Base-by-base conservation (phyloP, 64 coral and sea anemone species). In the Stichodactyla mertensii region DNA sequence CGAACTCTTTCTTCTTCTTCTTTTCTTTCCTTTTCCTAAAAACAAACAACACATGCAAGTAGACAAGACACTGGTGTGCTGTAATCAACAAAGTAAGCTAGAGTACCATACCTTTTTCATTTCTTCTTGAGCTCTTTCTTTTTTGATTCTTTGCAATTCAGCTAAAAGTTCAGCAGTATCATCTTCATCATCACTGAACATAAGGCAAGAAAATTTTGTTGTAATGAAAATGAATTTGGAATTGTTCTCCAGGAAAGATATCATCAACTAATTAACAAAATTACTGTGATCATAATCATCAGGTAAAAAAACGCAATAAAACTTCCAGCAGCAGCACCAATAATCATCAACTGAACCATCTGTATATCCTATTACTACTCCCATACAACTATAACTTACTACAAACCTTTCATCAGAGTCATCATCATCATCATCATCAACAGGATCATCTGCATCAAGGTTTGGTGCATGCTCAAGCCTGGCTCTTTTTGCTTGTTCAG, bases 111-210 rank as follows among this genome's bases (percentile, higher is more conserved):
- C 97, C 88, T 99, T 99, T 60, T 84, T 99, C 6, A 87, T 62
- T 85, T 99, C 97, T 52, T 99, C 97, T 77, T 95, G 93, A 77
- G 93, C 93, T 51, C 97, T 54, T 57, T 99, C 97, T 66, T 95
- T 99, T 78, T 99, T 99, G 81, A 99, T 99, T 92, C 97, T 99
- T 61, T 99, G 97, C 55, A 99, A 62, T 88, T 99, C 97, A 77
- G 97, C 97, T 45, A 99, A 90, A 77, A 99, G 91, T 78, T 99
- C 97, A 16, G 97, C 97, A 79, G 97, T 99, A 79, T 99, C 97
- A 91, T 99, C 97, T 77, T 95, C 97, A 82, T 98, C 95, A 69
- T 98, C 97, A 87, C 93, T 94, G 64, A 71, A 89, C 54, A 13
- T 52, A 22, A 74, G 19, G 79, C 86, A 52, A 70, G 77, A 87